Percentiles rank a stretch among this genome's conserved stretches.
phyloP scores from a whole-genome alignment of 1,140 invertebrate genomes.

The Drosophila funebris region DNA sequence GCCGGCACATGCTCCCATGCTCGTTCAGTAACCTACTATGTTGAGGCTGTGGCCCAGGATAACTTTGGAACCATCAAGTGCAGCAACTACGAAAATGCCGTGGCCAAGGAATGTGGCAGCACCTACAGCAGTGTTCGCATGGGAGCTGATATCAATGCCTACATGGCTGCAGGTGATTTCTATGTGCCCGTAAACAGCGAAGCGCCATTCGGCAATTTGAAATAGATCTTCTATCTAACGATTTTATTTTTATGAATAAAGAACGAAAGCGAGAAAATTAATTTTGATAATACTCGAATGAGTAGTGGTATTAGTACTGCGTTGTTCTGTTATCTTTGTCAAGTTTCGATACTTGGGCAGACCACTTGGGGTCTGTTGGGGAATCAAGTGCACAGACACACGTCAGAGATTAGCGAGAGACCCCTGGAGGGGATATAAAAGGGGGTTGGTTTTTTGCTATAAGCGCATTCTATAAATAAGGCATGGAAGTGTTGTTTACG shows the following conservation, averaged over 20 bases:
- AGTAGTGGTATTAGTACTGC: not conserved
- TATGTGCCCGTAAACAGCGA: slow-evolving; percentile 52
- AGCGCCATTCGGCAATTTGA: slow-evolving; percentile 21
- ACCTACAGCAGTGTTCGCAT: slow-evolving; percentile 51
- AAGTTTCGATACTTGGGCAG: slow-evolving; percentile 5
- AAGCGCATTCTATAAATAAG: slow-evolving; percentile 13
- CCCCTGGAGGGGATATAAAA: not conserved
- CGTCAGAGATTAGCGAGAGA: slow-evolving; percentile 20
- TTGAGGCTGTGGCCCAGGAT: slow-evolving; percentile 49
- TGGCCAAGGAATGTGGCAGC: slow-evolving; percentile 37
- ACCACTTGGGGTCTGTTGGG: slow-evolving; percentile 12
- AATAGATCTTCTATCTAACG: slow-evolving; percentile 1
- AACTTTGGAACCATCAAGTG: slow-evolving; percentile 51
- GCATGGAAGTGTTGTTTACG: slow-evolving; percentile 19
- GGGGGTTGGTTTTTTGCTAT: not conserved
- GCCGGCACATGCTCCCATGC: slow-evolving; percentile 75
- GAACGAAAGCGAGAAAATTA: not conserved
- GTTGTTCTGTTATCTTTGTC: slow-evolving; percentile 9
- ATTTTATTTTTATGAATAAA: slow-evolving; percentile 2
- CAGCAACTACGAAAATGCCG: slow-evolving; percentile 20
- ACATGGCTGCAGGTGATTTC: slow-evolving; percentile 27
- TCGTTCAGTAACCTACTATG: slow-evolving; percentile 60
- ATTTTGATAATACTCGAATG: slow-evolving; percentile 1
- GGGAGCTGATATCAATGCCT: slow-evolving; percentile 37
- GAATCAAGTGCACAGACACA: slow-evolving; percentile 20